Percentiles rank a stretch among this genome's conserved stretches.
These are phyloP conservation scores for Mylabris phalerata DNA, from an alignment of 1,140 invertebrate genomes.

Conservation along the genomic window DNA sequence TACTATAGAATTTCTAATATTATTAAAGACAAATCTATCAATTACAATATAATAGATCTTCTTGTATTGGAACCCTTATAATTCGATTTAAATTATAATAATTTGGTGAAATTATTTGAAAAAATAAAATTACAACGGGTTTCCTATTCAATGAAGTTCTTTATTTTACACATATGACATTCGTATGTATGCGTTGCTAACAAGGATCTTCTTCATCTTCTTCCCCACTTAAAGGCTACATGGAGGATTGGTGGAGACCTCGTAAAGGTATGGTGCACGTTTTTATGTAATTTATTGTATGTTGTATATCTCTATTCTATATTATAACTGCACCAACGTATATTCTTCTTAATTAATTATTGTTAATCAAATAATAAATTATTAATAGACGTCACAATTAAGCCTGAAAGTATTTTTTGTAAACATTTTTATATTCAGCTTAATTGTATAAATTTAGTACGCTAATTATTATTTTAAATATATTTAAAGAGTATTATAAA, in stretches of 20 bases:
- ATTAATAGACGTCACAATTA: too few relatives aligned
- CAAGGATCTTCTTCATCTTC: slow-evolving; percentile 84
- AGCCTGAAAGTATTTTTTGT: neutral
- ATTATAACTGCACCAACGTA: neutral
- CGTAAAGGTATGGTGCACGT: slow-evolving; percentile 70
- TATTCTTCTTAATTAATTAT: too few relatives aligned
- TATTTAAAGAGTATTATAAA: neutral
- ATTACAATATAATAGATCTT: neutral
- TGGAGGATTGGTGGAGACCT: slow-evolving; percentile 93
- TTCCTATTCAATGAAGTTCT: slow-evolving; percentile 8
- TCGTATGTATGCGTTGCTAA: slow-evolving; percentile 47
- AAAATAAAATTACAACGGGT: neutral
- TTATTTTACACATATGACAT: slow-evolving; percentile 30
- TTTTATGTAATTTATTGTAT: slow-evolving; percentile 1
- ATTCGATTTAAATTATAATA: too few relatives aligned
- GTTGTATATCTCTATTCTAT: neutral
- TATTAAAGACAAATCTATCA: neutral
- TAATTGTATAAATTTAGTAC: slow-evolving; percentile 1
- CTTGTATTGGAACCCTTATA: slow-evolving; percentile 1
- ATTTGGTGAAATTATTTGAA: too few relatives aligned
- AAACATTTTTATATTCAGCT: neutral
- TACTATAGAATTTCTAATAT: neutral
- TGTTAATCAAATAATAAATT: too few relatives aligned
- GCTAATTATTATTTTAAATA: neutral
- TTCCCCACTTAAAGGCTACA: slow-evolving; percentile 90